phyloP scores from a whole-genome alignment of 2,888 invertebrate genomes.

The Endotricha flammealis region DNA sequence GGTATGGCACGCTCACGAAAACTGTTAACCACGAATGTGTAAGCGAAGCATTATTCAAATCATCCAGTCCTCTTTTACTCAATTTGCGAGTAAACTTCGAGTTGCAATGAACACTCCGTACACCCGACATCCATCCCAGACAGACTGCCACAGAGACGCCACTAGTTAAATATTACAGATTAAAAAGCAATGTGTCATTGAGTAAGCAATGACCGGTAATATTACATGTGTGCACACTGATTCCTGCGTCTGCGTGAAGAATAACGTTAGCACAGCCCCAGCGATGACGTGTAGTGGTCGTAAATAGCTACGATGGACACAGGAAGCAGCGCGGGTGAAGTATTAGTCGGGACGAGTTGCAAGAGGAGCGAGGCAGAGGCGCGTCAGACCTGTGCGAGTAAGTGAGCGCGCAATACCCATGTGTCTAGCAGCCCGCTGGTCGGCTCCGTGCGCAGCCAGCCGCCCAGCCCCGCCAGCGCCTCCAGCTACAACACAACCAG shows the following conservation, averaged over 20 bases:
- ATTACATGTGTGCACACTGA: slow-evolving; percentile 25
- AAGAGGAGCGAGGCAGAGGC: slow-evolving; percentile 44
- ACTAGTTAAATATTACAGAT: slow-evolving; percentile 12
- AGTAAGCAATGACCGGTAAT: slow-evolving; percentile 14
- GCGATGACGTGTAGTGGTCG: slow-evolving; percentile 9
- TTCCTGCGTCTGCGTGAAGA: slow-evolving; percentile 33
- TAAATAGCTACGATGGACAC: slow-evolving; percentile 26
- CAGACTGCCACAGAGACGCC: slow-evolving; percentile 18
- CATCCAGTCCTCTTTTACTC: slow-evolving; percentile 38
- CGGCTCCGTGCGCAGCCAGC: slow-evolving; percentile 72
- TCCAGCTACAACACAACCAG: slow-evolving; percentile 73
- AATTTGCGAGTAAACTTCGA: slow-evolving; percentile 5
- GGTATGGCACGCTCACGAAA: slow-evolving; percentile 68
- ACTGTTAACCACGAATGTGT: slow-evolving; percentile 51
- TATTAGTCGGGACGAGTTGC: slow-evolving; percentile 24
- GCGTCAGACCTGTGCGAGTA: slow-evolving; percentile 77
- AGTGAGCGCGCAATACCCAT: slow-evolving; percentile 79
- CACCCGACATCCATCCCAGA: slow-evolving; percentile 19
- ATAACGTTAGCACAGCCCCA: slow-evolving; percentile 6
- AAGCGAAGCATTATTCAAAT: slow-evolving; percentile 53
- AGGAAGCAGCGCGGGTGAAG: slow-evolving; percentile 36
- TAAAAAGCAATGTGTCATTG: slow-evolving; percentile 19
- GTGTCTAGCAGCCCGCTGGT: slow-evolving; percentile 73
- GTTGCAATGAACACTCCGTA: not conserved
- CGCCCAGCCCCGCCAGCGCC: slow-evolving; percentile 74